phyloP scores from a whole-genome alignment of 2,797 vertebrate genomes.

The Chromobotia macracanthus region DNA sequence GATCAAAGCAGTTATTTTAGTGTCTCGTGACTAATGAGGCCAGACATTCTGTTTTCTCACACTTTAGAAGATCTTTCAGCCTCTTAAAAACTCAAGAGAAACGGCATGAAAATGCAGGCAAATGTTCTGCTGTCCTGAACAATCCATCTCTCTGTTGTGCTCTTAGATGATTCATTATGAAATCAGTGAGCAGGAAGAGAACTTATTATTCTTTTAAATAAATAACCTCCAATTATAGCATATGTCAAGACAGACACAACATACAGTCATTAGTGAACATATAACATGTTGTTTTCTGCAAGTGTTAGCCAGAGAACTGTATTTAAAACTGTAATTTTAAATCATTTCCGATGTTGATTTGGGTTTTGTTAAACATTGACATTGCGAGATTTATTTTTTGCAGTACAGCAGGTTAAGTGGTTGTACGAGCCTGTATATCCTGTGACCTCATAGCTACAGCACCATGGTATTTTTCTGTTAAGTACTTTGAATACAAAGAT shows the following conservation, averaged over 20 bases:
- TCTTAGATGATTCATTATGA: slow-evolving; percentile 21
- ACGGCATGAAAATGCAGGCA: slow-evolving; percentile 7
- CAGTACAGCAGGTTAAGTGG: no score
- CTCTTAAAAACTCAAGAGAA: slow-evolving; percentile 34
- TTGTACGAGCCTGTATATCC: no score
- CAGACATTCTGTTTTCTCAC: slow-evolving; percentile 15
- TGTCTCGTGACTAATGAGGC: slow-evolving; percentile 46
- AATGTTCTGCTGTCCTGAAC: slow-evolving; percentile 31
- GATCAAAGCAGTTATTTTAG: slow-evolving; percentile 47
- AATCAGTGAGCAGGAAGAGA: not conserved
- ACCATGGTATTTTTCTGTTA: not conserved
- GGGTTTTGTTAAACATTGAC: no score
- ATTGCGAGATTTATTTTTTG: no score
- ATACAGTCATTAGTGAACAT: no score
- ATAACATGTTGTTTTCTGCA: no score
- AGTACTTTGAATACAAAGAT: not conserved
- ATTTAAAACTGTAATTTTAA: no score
- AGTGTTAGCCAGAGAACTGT: no score
- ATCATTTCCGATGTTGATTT: no score
- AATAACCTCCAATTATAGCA: not conserved
- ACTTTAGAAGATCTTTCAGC: slow-evolving; percentile 30
- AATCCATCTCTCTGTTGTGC: slow-evolving; percentile 10
- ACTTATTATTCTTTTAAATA: not conserved
- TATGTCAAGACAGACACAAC: not conserved
- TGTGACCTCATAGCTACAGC: not conserved